Evolutionary conservation across 64 coral and sea anemone species (phyloP), one percentile per base, ranked within the genome.

Genomic region (Pachyseris speciosa): DNA sequence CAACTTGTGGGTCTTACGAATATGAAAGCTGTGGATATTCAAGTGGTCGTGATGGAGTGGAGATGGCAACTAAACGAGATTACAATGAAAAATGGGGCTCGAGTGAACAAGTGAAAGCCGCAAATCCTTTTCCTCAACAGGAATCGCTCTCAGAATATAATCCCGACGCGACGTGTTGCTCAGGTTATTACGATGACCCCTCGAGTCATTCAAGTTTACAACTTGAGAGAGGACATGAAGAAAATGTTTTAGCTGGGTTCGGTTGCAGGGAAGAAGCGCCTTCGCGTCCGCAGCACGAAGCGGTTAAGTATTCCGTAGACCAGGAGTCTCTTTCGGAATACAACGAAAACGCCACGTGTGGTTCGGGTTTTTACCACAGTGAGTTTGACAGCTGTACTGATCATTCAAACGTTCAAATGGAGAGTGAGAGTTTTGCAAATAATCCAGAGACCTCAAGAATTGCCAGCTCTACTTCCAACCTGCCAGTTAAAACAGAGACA

Each of bases 1-100:
- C 70, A 40, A 45, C 70, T 74, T 74, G 70, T 25, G 73, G 73
- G 7, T 75, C 72, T n/a, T n/a, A n/a, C n/a, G n/a, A n/a, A n/a
- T n/a, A n/a, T n/a, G n/a, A n/a, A n/a, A n/a, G n/a, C n/a, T n/a
- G n/a, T n/a, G n/a, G n/a, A n/a, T n/a, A n/a, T n/a, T n/a, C n/a
- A n/a, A n/a, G n/a, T n/a, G n/a, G n/a, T n/a, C n/a, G n/a, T n/a
- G n/a, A n/a, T n/a, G n/a, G n/a, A n/a, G n/a, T n/a, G n/a, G n/a
- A n/a, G n/a, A n/a, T n/a, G n/a, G n/a, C n/a, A n/a, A n/a, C n/a
- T n/a, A n/a, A n/a, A n/a, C n/a, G n/a, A n/a, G n/a, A n/a, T n/a
- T n/a, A n/a, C n/a, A n/a, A n/a, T n/a, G n/a, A n/a, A n/a, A n/a
- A n/a, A n/a, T n/a, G n/a, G n/a, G n/a, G n/a, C n/a, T n/a, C n/a